Percentiles rank a stretch among this genome's conserved stretches.
phyloP scores from a whole-genome alignment of 2,888 invertebrate species.

The Meloe dianella region DNA sequence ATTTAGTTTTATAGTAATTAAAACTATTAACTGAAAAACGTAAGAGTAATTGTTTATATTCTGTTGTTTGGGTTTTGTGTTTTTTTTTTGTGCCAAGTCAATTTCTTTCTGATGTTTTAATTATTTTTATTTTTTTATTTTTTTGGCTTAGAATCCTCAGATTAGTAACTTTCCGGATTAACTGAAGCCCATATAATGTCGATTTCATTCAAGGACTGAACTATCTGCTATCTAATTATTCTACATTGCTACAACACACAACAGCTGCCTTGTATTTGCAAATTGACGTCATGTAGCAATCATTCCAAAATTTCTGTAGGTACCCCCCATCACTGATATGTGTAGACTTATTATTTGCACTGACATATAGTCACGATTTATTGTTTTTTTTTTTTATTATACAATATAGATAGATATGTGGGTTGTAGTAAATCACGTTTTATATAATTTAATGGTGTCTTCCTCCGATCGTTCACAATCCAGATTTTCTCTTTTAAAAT shows the following conservation, averaged over 20 bases:
- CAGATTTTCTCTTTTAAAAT: background rate
- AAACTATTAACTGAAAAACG: background rate
- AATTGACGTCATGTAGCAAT: no score
- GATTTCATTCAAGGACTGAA: background rate
- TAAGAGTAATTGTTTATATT: no score
- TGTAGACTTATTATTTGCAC: background rate
- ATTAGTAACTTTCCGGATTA: background rate
- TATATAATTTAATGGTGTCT: constrained; percentile 8
- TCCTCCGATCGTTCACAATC: constrained; percentile 1
- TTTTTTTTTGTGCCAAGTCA: no score
- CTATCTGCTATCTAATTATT: no score
- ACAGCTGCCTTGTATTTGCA: no score
- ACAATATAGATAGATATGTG: background rate
- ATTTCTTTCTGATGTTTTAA: no score
- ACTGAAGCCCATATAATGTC: background rate
- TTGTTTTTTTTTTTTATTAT: background rate
- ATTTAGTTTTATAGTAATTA: background rate
- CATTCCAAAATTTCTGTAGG: background rate
- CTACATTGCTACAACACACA: no score
- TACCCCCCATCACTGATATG: no score
- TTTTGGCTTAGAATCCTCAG: background rate
- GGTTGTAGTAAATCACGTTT: constrained; percentile 15
- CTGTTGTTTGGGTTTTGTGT: background rate
- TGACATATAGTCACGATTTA: background rate
- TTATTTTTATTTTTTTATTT: no score